Percentiles rank a stretch among this genome's conserved stretches.
phyloP scores from a whole-genome alignment of 2,797 vertebrate genomes.

The Chaetophractus vellerosus region DNA sequence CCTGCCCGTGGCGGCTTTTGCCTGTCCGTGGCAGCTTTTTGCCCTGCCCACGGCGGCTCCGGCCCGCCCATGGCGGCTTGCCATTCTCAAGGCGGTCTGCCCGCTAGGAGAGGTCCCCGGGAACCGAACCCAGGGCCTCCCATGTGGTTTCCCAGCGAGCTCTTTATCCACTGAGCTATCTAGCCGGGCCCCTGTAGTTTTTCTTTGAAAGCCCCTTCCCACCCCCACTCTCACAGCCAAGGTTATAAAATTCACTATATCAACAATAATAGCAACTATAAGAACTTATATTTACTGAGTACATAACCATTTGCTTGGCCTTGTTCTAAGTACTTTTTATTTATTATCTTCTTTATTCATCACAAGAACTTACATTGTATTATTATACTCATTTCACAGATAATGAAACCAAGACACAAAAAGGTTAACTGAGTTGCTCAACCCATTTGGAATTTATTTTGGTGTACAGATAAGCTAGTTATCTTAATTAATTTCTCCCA shows the following conservation, averaged over 20 bases:
- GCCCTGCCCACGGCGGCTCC: no score
- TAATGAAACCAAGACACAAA: not conserved
- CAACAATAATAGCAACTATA: not conserved
- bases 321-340: not conserved
- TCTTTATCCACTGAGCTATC: no score
- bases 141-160: no score
- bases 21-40: no score
- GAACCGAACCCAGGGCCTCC: no score
- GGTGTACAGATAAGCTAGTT: not conserved
- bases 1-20: no score
- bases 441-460: constrained; percentile 27
- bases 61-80: no score
- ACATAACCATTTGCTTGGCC: not conserved
- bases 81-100: no score
- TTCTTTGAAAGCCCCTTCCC: not conserved
- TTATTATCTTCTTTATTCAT: not conserved
- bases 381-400: constrained; percentile 52
- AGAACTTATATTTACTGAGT: not conserved
- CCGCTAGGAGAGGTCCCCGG: no score
- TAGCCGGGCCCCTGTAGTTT: not conserved
- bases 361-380: not conserved
- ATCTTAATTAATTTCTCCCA: constrained; percentile 22
- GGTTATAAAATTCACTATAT: not conserved
- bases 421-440: not conserved
- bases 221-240: not conserved